Percentiles rank a stretch among this genome's conserved stretches.
Conservation (phyloP, 2,797 vertebrate genomes). For the Streptopelia turtur region DNA sequence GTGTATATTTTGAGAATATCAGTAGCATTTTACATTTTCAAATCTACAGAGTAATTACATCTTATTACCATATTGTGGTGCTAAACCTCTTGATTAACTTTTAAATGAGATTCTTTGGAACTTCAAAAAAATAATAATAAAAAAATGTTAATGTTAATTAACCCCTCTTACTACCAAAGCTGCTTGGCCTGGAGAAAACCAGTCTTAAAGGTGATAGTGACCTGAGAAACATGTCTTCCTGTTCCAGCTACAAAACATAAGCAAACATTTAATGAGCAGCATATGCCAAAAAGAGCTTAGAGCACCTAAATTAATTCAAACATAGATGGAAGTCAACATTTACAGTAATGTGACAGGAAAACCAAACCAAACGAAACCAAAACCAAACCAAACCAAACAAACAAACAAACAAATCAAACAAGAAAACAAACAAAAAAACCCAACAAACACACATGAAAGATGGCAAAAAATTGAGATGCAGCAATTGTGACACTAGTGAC, state of each 20-base stretch:
- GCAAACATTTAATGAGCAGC: background rate
- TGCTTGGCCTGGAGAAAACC: background rate
- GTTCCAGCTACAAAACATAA: background rate
- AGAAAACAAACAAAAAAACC: too few relatives aligned
- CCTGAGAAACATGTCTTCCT: background rate
- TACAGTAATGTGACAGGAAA: fast-evolving
- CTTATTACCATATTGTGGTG: background rate
- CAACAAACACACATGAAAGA: background rate
- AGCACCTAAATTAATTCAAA: background rate
- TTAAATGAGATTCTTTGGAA: background rate
- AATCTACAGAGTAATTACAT: background rate
- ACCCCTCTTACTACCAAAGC: background rate
- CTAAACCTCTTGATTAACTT: background rate
- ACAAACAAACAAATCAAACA: too few relatives aligned
- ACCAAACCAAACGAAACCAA: background rate
- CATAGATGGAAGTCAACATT: background rate
- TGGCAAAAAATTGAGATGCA: background rate
- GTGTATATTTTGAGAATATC: background rate
- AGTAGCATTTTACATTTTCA: background rate
- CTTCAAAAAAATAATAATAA: background rate
- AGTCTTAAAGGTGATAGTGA: background rate
- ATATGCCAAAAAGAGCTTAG: background rate
- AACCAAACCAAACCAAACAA: too few relatives aligned
- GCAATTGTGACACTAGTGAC: background rate
- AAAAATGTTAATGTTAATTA: background rate